Evolutionary conservation across 2,888 invertebrate species (phyloP).

Genomic region (Ophion ventricosus): DNA sequence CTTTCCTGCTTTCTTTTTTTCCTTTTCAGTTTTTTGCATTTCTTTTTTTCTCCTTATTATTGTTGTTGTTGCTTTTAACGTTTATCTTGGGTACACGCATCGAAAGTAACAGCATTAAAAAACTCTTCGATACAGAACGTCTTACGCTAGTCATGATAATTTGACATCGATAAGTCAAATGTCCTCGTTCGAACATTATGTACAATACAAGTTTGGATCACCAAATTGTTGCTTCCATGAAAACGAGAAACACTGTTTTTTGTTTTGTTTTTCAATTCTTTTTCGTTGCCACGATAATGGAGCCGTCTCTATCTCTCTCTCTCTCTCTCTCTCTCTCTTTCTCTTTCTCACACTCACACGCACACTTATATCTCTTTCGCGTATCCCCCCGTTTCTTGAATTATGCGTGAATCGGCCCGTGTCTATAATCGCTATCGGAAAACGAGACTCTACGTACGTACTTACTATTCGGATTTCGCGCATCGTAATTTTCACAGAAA

Average conservation of each 20-base stretch:
- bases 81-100: slow-evolving; percentile 65
- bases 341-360: not conserved
- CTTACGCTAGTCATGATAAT: slow-evolving; percentile 67
- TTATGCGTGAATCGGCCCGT: slow-evolving; percentile 60
- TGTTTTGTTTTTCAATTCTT: slow-evolving; percentile 31
- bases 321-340: slow-evolving; percentile 9
- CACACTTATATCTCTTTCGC: not conserved
- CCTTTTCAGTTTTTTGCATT: slow-evolving; percentile 10
- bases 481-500: slow-evolving; percentile 78
- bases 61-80: slow-evolving; percentile 38
- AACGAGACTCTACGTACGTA: slow-evolving; percentile 42
- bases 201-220: slow-evolving; percentile 62
- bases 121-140: slow-evolving; percentile 67
- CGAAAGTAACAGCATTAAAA: slow-evolving; percentile 66
- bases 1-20: slow-evolving; percentile 10
- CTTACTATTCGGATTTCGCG: slow-evolving; percentile 62
- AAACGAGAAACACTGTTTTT: slow-evolving; percentile 48
- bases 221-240: slow-evolving; percentile 44
- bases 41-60: slow-evolving; percentile 22
- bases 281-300: slow-evolving; percentile 41
- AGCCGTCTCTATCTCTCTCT: slow-evolving; percentile 18
- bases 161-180: slow-evolving; percentile 66
- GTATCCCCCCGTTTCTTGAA: not conserved
- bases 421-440: slow-evolving; percentile 50
- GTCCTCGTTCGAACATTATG: slow-evolving; percentile 61